A percentile compares a stretch with the other conserved stretches of the same genome.
These are phyloP conservation scores for Selene dorsalis DNA, from an alignment of 2,797 vertebrate species.

Conservation along the genomic window DNA sequence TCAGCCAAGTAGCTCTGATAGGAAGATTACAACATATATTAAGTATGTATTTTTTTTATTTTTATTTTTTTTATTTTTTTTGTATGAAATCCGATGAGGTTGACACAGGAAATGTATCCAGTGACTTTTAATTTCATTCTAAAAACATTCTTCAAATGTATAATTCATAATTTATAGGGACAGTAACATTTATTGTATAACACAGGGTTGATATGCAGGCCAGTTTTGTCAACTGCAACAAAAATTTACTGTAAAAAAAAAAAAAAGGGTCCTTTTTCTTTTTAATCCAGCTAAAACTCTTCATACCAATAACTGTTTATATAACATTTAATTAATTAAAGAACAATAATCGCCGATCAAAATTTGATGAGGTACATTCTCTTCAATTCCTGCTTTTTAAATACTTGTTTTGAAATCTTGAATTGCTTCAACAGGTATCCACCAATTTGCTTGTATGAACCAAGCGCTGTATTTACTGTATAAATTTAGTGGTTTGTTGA, in stretches of 20 bases:
- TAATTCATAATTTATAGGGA: slow-evolving; percentile 64
- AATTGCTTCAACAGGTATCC: slow-evolving; percentile 66
- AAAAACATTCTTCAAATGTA: slow-evolving; percentile 57
- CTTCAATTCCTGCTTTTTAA: slow-evolving; percentile 36
- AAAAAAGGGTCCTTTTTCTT: slow-evolving; percentile 10
- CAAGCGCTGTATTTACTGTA: slow-evolving; percentile 87
- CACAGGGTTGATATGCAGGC: slow-evolving; percentile 45
- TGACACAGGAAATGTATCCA: slow-evolving; percentile 88
- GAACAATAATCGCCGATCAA: slow-evolving; percentile 16
- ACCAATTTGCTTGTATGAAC: slow-evolving; percentile 75
- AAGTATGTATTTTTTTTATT: slow-evolving; percentile 40
- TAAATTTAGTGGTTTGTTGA: slow-evolving; percentile 80
- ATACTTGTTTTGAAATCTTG: slow-evolving; percentile 62
- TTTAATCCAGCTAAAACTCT: slow-evolving; percentile 24
- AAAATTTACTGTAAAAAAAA: slow-evolving; percentile 17
- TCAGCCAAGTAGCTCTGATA: slow-evolving; percentile 39
- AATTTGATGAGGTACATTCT: slow-evolving; percentile 12
- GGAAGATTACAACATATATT: slow-evolving; percentile 48
- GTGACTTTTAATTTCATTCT: slow-evolving; percentile 80
- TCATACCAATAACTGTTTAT: slow-evolving; percentile 9
- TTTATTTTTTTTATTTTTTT: slow-evolving; percentile 20
- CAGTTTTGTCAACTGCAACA: slow-evolving; percentile 36
- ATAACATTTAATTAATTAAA: slow-evolving; percentile 5
- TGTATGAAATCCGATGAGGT: slow-evolving; percentile 40
- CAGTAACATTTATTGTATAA: slow-evolving; percentile 48